A percentile compares a stretch with the other conserved stretches of the same genome.
phyloP scores from a whole-genome alignment of 2,113 vertebrate species.

The Serinus canaria region DNA sequence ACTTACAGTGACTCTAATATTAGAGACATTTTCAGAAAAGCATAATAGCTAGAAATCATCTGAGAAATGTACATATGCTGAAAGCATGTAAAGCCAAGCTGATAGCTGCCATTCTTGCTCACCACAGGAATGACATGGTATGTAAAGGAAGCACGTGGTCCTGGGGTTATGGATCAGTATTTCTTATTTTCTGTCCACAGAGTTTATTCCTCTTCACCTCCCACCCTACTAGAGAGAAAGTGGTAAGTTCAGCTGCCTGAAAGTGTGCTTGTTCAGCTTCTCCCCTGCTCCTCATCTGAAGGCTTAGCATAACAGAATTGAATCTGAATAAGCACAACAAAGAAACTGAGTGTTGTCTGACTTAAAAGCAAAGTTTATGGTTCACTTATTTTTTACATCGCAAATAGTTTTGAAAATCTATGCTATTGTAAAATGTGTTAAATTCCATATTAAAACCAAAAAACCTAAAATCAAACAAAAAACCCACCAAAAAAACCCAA shows the following conservation, averaged over 20 bases:
- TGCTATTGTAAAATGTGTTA: neutral
- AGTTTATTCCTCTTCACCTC: neutral
- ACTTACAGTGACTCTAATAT: neutral
- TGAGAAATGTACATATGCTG: neutral
- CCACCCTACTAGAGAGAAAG: neutral
- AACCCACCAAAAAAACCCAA: neutral
- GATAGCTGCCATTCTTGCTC: neutral
- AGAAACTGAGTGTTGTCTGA: neutral
- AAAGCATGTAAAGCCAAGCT: neutral
- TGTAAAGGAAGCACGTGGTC: rapidly evolving
- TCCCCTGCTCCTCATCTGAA: neutral
- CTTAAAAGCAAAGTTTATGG: neutral
- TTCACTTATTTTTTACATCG: neutral
- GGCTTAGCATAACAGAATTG: neutral
- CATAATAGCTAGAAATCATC: neutral
- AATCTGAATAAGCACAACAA: neutral
- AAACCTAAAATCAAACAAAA: no score
- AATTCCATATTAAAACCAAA: neutral
- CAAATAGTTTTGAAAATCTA: neutral
- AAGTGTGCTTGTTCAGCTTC: neutral
- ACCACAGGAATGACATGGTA: neutral
- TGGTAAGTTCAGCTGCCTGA: neutral
- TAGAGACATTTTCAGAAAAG: neutral
- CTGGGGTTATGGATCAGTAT: neutral
- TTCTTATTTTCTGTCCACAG: neutral